Percentiles rank a stretch among this genome's conserved stretches.
These are phyloP conservation scores for Maccullochella peelii DNA, from an alignment of 2,113 vertebrate species.

Conservation along the genomic window DNA sequence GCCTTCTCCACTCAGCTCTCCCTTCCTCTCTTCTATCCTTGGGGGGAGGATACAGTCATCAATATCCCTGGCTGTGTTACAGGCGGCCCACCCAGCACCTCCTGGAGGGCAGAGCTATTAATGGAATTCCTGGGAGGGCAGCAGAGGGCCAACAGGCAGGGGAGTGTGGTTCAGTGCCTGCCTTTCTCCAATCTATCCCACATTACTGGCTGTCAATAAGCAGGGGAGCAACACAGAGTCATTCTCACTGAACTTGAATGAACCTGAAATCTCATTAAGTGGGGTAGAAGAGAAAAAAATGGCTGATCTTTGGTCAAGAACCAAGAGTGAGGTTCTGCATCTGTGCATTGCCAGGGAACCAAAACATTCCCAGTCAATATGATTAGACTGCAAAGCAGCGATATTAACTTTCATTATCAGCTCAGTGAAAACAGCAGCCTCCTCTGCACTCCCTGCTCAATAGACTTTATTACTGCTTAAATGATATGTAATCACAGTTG, in stretches of 20 bases:
- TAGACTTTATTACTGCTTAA: constrained; percentile 57
- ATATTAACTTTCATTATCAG: constrained; percentile 54
- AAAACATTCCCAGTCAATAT: constrained; percentile 33
- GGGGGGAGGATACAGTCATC: constrained; percentile 58
- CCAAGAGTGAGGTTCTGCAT: constrained; percentile 4
- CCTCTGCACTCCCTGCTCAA: constrained; percentile 41
- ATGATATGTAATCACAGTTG: constrained; percentile 66
- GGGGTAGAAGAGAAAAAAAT: constrained; percentile 8
- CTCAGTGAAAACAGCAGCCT: constrained; percentile 39
- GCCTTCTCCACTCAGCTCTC: constrained; percentile 18
- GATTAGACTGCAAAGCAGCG: constrained; percentile 34
- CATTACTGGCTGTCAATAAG: constrained; percentile 74
- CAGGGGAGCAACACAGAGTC: constrained; percentile 39
- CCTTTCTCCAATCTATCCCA: constrained; percentile 66
- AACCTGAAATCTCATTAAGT: constrained; percentile 68
- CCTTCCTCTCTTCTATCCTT: constrained; percentile 27
- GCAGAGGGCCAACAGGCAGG: constrained; percentile 54
- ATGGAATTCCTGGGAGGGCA: constrained; percentile 69
- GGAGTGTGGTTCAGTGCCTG: constrained; percentile 53
- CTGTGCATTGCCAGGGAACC: neutral
- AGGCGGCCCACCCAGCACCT: constrained; percentile 63
- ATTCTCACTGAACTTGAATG: constrained; percentile 49
- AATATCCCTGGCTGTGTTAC: constrained; percentile 67
- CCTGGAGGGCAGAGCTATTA: constrained; percentile 79
- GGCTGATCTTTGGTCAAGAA: constrained; percentile 23